These are phyloP conservation scores for Peribatodes rhomboidaria DNA, from an alignment of 2,888 invertebrate genomes.

Conservation along the genomic window DNA sequence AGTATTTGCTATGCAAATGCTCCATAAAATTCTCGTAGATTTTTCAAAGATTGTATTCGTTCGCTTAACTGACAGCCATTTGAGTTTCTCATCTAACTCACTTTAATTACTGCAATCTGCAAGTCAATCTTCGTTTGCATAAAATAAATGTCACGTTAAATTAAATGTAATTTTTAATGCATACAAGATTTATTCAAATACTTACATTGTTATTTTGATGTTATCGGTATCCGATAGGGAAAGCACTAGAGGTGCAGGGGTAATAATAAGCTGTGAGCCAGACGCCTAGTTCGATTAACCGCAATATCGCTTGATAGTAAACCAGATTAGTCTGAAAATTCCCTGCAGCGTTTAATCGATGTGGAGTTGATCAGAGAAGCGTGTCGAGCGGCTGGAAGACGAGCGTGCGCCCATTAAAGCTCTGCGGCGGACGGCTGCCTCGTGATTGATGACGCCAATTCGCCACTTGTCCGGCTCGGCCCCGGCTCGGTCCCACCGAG, in stretches of 20 bases:
- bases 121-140: slow-evolving; percentile 20
- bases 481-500: slow-evolving; percentile 36
- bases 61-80: slow-evolving; percentile 42
- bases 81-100: slow-evolving; percentile 32
- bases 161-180: not conserved
- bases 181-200: slow-evolving; percentile 1
- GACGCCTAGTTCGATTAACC: slow-evolving; percentile 34
- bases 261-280: slow-evolving; percentile 18
- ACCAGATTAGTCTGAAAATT: slow-evolving; percentile 43
- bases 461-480: slow-evolving; percentile 71
- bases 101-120: slow-evolving; percentile 31
- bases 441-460: slow-evolving; percentile 82
- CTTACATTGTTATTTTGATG: not conserved
- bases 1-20: slow-evolving; percentile 65
- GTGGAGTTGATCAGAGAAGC: slow-evolving; percentile 62
- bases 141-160: not conserved
- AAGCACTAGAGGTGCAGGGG: slow-evolving; percentile 12
- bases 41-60: slow-evolving; percentile 52
- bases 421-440: slow-evolving; percentile 65
- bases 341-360: slow-evolving; percentile 55
- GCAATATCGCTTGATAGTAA: slow-evolving; percentile 39
- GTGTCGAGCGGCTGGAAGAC: slow-evolving; percentile 60
- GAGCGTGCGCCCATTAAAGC: slow-evolving; percentile 69
- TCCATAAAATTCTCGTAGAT: slow-evolving; percentile 52
- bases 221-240: slow-evolving; percentile 3